A percentile compares a stretch with the other conserved stretches of the same genome.
Evolutionary conservation across 2,888 invertebrate genomes (phyloP).

Genomic region (Chaitophorus viminalis): DNA sequence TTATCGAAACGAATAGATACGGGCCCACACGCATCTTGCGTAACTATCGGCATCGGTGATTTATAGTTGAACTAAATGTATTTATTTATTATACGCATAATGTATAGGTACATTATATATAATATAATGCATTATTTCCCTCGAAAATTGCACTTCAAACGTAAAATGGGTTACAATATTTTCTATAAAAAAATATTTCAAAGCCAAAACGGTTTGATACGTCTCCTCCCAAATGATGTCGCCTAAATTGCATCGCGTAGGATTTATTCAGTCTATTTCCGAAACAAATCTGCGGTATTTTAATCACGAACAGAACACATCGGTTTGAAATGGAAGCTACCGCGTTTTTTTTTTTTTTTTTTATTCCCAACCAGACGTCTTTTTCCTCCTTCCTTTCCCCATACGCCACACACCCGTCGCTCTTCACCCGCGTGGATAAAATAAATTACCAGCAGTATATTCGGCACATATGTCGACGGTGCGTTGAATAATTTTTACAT

Average conservation of each 20-base stretch:
- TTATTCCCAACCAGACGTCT: background rate
- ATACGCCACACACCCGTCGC: background rate
- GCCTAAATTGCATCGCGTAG: constrained; percentile 9
- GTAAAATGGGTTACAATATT: constrained; percentile 22
- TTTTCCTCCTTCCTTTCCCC: background rate
- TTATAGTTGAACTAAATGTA: background rate
- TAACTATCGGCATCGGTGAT: background rate
- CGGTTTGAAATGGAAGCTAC: constrained; percentile 42
- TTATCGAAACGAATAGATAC: background rate
- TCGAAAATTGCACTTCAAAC: constrained; percentile 4
- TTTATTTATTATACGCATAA: constrained; percentile 7
- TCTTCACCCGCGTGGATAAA: constrained; percentile 17
- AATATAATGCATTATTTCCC: background rate
- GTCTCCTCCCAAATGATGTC: constrained; percentile 50
- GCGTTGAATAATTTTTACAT: constrained; percentile 62
- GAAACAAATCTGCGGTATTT: constrained; percentile 58
- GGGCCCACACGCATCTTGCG: background rate
- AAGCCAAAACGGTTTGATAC: constrained; percentile 19
- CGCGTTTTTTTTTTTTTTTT: background rate
- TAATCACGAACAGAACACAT: constrained; percentile 58
- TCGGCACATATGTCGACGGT: constrained; percentile 56
- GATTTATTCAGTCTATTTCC: constrained; percentile 46
- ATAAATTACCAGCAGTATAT: constrained; percentile 60
- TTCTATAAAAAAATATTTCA: constrained; percentile 29
- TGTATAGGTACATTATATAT: background rate